These are phyloP conservation scores for Platerodrilus igneus DNA, from an alignment of 2,888 invertebrate species.

Conservation along the genomic window DNA sequence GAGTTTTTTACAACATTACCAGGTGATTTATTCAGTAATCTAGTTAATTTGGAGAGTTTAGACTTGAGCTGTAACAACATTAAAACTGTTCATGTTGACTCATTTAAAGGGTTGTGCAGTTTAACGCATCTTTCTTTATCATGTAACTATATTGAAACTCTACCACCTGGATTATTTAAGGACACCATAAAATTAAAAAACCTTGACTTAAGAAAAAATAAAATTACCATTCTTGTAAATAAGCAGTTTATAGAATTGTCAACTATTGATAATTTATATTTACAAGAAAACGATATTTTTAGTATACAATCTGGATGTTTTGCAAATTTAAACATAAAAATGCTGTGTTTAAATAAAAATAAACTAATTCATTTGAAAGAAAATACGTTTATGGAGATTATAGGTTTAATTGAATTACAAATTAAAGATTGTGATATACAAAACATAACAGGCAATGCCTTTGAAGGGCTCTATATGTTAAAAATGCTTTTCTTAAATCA, in stretches of 20 bases:
- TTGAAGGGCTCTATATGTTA: constrained; percentile 11
- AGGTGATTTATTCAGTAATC: constrained; percentile 5
- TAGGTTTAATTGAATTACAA: constrained; percentile 14
- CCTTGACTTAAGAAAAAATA: constrained; percentile 14
- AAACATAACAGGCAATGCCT: constrained; percentile 14
- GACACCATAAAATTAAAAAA: constrained; percentile 7
- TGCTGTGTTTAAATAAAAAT: constrained; percentile 20
- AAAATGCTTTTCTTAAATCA: constrained; percentile 3
- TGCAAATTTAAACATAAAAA: constrained; percentile 16
- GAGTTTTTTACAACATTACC: constrained; percentile 11
- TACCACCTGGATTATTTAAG: constrained; percentile 13
- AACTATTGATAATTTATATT: constrained; percentile 17
- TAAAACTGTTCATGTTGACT: constrained; percentile 5
- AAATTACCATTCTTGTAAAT: constrained; percentile 14
- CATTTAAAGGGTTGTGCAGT: constrained; percentile 14
- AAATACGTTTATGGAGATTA: constrained; percentile 19
- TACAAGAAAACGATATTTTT: constrained; percentile 20
- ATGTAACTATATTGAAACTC: constrained; percentile 8
- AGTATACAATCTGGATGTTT: constrained; percentile 19
- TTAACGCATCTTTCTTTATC: constrained; percentile 8
- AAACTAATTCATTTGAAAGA: constrained; percentile 16
- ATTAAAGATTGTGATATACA: constrained; percentile 19
- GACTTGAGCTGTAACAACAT: constrained; percentile 18
- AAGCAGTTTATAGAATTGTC: constrained; percentile 19
- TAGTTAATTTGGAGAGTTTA: constrained; percentile 11